Base-by-base conservation (phyloP, 2,113 vertebrate genomes). In the Hassar affinis region DNA sequence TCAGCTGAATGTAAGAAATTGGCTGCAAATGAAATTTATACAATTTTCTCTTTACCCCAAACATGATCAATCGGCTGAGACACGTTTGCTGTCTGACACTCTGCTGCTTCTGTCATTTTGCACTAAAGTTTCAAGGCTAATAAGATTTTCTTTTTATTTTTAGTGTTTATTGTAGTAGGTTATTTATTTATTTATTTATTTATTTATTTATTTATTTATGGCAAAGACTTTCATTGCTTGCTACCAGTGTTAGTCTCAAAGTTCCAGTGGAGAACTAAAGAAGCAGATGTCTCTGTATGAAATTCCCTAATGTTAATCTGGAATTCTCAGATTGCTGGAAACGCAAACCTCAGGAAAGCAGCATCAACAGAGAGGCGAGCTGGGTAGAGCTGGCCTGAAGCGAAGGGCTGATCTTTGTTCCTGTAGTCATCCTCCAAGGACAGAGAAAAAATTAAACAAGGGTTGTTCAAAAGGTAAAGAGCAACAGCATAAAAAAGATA, bases 251-350 rank as follows among this genome's bases (percentile, higher is more conserved):
- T 51, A 30, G n/a, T 74, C n/a, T 52, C 49, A 52, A 11, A 33
- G 49, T 17, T 54, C 7, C 1, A 12, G 1, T 20, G 17, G 17
- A 62, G 42, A 62, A 47, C 30, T 62, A 47, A 30, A 25, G 25
- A 78, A 49, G 15, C 25, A 18, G 7, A 20, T 15, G 8, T 59
- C 7, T 62, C 9, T 18, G 27, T 62, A 1, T 59, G 22, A 27
- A 45, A 47, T 62, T 62, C 33, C 20, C 11, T 27, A 61, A 59
- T 81, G 61, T 84, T 62, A 75, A 71, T 35, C 61, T 71, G 62
- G 78, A 77, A 22, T 78, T 85, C 62, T 83, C 68, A 83, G 76
- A 78, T 17, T 20, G 52, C 42, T 68, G 69, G 84, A 85, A 85
- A 69, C 42, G 47, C 61, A 83, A 71, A 71, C 49, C 79, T 79